phyloP scores from a whole-genome alignment of 2,113 vertebrate genomes.

The Melanostigma gelatinosum region DNA sequence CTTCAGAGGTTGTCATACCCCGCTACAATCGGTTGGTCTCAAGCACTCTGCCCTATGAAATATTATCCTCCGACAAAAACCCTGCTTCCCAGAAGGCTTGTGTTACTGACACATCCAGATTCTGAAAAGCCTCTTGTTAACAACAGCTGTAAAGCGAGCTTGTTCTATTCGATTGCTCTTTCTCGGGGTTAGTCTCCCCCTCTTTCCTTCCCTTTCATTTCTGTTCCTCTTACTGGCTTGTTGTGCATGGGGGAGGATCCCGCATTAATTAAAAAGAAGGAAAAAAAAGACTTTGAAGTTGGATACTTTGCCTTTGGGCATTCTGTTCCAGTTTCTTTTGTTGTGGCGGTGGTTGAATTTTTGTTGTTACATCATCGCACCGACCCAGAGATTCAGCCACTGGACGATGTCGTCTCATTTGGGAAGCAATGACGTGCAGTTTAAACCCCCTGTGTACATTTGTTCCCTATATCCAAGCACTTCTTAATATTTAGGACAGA shows the following conservation, averaged over 20 bases:
- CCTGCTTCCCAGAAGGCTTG: slow-evolving; percentile 77
- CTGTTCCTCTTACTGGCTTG: slow-evolving; percentile 40
- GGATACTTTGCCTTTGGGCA: slow-evolving; percentile 45
- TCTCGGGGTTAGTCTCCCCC: slow-evolving; percentile 56
- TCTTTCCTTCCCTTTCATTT: slow-evolving; percentile 52
- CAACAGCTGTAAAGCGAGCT: slow-evolving; percentile 70
- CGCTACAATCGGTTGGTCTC: slow-evolving; percentile 47
- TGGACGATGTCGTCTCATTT: slow-evolving; percentile 42
- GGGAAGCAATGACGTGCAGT: not conserved
- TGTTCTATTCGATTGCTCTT: slow-evolving; percentile 53
- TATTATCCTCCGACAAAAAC: slow-evolving; percentile 72
- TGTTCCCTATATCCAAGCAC: not conserved
- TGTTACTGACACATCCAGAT: slow-evolving; percentile 72
- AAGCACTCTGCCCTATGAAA: slow-evolving; percentile 64
- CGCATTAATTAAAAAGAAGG: slow-evolving; percentile 59
- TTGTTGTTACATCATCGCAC: slow-evolving; percentile 38
- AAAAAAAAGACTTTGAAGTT: slow-evolving; percentile 70
- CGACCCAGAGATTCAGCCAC: slow-evolving; percentile 16
- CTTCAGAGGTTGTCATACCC: slow-evolving; percentile 37
- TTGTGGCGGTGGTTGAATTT: slow-evolving; percentile 37
- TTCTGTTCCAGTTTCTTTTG: slow-evolving; percentile 42
- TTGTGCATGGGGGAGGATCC: slow-evolving; percentile 41
- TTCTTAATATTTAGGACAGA: not conserved
- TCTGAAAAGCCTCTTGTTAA: slow-evolving; percentile 74
- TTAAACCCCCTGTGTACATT: not conserved